Base-by-base conservation (phyloP, 2,113 vertebrate genomes). In the Arothron firmamentum region DNA sequence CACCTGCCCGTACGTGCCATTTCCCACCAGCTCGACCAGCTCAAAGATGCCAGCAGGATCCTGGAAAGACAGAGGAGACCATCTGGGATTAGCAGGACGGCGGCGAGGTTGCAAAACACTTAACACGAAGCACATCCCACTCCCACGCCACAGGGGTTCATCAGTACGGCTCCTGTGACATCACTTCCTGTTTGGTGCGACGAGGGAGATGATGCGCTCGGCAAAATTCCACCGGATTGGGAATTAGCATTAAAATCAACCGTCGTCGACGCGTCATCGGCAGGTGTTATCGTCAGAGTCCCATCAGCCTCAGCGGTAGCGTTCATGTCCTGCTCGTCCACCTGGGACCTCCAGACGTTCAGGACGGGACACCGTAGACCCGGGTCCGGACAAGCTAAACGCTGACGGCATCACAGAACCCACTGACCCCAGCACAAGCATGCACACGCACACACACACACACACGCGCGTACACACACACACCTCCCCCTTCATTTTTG, bases 21-120 rank as follows among this genome's bases (percentile, higher is more conserved):
- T 98, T 81, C 96, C 96, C 80, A 98, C 96, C 71, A 98, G 91
- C 85, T 98, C 95, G 58, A 98, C 96, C 83, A 98, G 67, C 85
- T 98, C 96, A 90, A 98, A 98, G 88, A 98, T 96, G 57, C 96
- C 96, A 51, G 94, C 94, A 47, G 96, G 96, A 84, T 98, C 96
- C 95, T 98, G 83, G 23, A 80, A 77, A 83, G 46, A 68, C 19
- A 73, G 49, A 70, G 17, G 16, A 45, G 62, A 63, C 17, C 70
- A 47, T 5, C n/a, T 47, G n/a, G 45, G 15, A 47, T n/a, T 9
- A 47, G 8, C 4, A 17, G n/a, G 45, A n/a, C 3, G 45, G n/a
- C 4, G 11, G 43, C 12, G 1, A n/a, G 15, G 5, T 17, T n/a
- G 14, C 7, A 18, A 50, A 18, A 50, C 10, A 20, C 10, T 2